Conservation (phyloP, 2,113 vertebrate species). For the Coracopsis vasa region DNA sequence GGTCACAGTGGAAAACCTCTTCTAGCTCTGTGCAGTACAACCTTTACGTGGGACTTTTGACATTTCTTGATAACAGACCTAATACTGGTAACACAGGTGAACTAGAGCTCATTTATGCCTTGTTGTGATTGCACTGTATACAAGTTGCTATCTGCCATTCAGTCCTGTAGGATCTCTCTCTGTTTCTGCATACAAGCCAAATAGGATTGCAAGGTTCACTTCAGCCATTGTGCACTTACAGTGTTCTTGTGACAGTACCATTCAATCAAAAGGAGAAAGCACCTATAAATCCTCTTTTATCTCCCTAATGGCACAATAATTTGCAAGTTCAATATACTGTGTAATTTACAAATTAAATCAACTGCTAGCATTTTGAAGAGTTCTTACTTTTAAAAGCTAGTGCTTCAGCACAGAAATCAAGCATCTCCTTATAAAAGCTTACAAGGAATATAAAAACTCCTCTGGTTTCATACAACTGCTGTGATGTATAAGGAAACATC, state of each 20-base stretch:
- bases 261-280: neutral
- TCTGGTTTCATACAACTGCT: neutral
- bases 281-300: constrained; percentile 6
- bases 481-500: neutral
- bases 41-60: fast-evolving
- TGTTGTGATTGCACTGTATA: neutral
- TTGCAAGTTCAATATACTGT: neutral
- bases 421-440: neutral
- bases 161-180: neutral
- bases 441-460: neutral
- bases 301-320: neutral
- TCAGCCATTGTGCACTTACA: neutral
- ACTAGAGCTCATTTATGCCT: neutral
- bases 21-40: neutral
- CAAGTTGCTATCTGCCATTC: neutral
- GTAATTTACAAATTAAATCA: constrained; percentile 11
- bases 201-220: neutral
- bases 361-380: neutral
- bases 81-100: neutral
- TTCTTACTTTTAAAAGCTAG: neutral
- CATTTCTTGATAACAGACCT: neutral
- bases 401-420: neutral
- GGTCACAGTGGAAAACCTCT: neutral
- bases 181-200: neutral
- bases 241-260: neutral